Evolutionary conservation across 64 coral and sea anemone genomes (phyloP), one percentile per base, ranked within the genome.

Genomic region (Cladopsammia gracilis): DNA sequence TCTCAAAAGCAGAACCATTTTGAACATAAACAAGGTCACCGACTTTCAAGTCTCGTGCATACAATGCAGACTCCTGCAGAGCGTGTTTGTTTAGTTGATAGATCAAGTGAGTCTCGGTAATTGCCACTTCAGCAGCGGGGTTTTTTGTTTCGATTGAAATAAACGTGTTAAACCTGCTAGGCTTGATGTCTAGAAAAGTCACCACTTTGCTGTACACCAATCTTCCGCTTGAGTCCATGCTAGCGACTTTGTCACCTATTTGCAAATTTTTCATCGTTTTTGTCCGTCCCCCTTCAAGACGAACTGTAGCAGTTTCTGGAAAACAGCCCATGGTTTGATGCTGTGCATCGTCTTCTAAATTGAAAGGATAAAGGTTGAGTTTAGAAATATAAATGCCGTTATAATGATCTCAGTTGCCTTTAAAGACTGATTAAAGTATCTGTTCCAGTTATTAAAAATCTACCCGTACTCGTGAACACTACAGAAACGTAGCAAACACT

Each of bases 1-100:
- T 88, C 60, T 62, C 67, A 48, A 84, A 73, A 59, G 25, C 58
- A 49, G 92, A 53, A 54, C 46, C 49, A 48, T 78, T 87, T 44
- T 59, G 73, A 46, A 94, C 71, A 71, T 94, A 98, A 83, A 98
- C 91, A 76, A 90, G 67, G 83, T 98, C 82, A 47, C 92, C 96
- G 47, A 73, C 60, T 3, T 83, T 84, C 26, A 86, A 25, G 75
- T 91, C 92, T 34, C 79, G 72, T 75, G 96, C 96, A 67, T 79
- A 91, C 2, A 75, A 23, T 45, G 75, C 76, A 22, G 73, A 76
- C 54, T 88, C 84, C 87, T 10, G 92, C 76, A 45, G 82, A 4
- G 96, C 58, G 42, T 91, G 92, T 98, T 91, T 94, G 88, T 94
- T 98, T 86, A 94, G 16, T 83, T 91, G 91, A 91, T 98, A 98